Percentiles rank a stretch among this genome's conserved stretches.
Conservation (phyloP, 2,797 vertebrate species). For the Erpetoichthys calabaricus region DNA sequence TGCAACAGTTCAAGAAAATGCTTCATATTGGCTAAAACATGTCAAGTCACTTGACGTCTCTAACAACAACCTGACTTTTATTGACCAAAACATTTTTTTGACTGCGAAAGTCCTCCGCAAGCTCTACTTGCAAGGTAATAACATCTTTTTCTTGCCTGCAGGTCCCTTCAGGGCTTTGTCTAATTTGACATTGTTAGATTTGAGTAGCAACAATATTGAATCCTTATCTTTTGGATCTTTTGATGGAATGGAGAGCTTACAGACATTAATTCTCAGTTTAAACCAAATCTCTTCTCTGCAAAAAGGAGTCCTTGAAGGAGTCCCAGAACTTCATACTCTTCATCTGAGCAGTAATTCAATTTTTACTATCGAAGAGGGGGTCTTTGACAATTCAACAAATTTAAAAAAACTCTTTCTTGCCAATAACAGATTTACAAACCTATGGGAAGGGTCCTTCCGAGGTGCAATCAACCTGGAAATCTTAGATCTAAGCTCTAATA, state of each 20-base stretch:
- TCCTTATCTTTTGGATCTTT: constrained; percentile 24
- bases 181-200: constrained; percentile 32
- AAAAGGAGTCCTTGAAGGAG: constrained; percentile 25
- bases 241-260: constrained; percentile 25
- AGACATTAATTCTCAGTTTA: constrained; percentile 28
- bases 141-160: constrained; percentile 16
- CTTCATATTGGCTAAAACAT: too few relatives aligned
- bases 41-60: too few relatives aligned
- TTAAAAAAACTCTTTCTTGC: constrained; percentile 33
- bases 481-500: constrained; percentile 38
- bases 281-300: constrained; percentile 31
- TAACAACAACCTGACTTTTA: too few relatives aligned
- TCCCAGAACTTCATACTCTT: constrained; percentile 23
- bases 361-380: constrained; percentile 23
- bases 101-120: constrained; percentile 16
- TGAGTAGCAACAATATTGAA: constrained; percentile 36
- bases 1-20: too few relatives aligned
- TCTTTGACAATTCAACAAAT: constrained; percentile 24
- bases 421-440: constrained; percentile 23
- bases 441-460: constrained; percentile 22
- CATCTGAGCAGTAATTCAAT: constrained; percentile 33
- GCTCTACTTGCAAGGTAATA: constrained; percentile 34
- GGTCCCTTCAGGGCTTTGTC: constrained; percentile 25
- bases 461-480: constrained; percentile 25
- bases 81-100: too few relatives aligned